phyloP scores from a whole-genome alignment of 2,888 invertebrate species.

The Crematogaster levior region DNA sequence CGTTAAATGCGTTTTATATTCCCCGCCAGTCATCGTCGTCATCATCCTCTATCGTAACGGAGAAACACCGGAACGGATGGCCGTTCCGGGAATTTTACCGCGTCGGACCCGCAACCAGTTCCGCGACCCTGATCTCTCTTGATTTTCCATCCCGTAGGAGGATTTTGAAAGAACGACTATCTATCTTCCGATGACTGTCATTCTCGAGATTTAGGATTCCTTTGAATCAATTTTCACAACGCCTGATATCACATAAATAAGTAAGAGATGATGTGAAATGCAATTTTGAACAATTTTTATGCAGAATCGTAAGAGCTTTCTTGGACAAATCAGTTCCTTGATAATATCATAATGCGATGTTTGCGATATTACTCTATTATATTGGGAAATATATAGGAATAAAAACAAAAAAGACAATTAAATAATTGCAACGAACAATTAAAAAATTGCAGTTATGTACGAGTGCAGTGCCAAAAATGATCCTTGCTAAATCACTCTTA shows the following conservation, averaged over 20 bases:
- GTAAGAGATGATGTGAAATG: neutral
- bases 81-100: slow-evolving; percentile 5
- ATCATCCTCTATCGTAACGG: slow-evolving; percentile 54
- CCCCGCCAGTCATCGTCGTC: slow-evolving; percentile 63
- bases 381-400: neutral
- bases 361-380: neutral
- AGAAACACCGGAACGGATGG: slow-evolving; percentile 44
- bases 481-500: neutral
- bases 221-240: neutral
- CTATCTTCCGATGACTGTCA: neutral
- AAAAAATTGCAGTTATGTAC: neutral
- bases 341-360: neutral
- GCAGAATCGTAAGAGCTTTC: neutral
- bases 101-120: neutral
- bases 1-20: slow-evolving; percentile 73
- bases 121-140: neutral
- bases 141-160: neutral
- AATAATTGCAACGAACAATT: too few species aligned
- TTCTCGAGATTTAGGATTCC: neutral
- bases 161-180: neutral
- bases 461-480: neutral
- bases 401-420: too few species aligned
- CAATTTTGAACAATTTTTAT: neutral
- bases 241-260: neutral
- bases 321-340: neutral